phyloP scores from a whole-genome alignment of 2,888 invertebrate species.

The Metellina segmentata region DNA sequence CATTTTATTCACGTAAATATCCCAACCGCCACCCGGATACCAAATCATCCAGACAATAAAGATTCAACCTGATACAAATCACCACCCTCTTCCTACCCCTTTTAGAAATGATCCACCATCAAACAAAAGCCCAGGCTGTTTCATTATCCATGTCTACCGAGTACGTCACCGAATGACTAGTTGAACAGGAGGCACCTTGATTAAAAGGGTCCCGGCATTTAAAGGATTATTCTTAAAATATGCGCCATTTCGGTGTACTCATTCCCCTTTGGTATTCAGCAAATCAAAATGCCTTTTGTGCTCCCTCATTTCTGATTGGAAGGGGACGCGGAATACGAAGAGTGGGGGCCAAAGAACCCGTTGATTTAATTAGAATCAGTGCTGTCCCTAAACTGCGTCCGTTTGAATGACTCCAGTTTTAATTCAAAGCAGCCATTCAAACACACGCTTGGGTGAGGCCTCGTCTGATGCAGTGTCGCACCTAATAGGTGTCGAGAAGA shows the following conservation, averaged over 20 bases:
- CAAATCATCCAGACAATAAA: background rate
- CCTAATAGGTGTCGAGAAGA: too few relatives aligned
- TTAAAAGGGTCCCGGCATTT: conserved; percentile 53
- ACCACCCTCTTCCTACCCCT: background rate
- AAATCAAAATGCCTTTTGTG: conserved; percentile 50
- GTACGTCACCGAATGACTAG: background rate
- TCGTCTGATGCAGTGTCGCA: too few relatives aligned
- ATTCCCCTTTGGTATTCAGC: conserved; percentile 34
- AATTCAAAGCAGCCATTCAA: background rate
- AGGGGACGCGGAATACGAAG: background rate
- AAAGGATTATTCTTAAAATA: conserved; percentile 59
- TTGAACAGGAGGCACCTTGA: conserved; percentile 3
- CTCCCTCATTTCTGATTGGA: conserved; percentile 42
- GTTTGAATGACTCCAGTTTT: background rate
- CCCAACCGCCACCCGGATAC: background rate
- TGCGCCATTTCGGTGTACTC: conserved; percentile 13
- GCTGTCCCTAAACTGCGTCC: background rate
- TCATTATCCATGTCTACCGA: background rate
- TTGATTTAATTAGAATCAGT: background rate
- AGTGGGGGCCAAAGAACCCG: background rate
- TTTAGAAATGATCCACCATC: background rate
- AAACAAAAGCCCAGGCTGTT: background rate
- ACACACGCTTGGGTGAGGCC: too few relatives aligned
- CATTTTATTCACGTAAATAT: background rate
- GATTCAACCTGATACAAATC: background rate